Evolutionary conservation across 2,797 vertebrate species (phyloP), one percentile per base, ranked within the genome.

Genomic region (Petrocephalus sullivani): DNA sequence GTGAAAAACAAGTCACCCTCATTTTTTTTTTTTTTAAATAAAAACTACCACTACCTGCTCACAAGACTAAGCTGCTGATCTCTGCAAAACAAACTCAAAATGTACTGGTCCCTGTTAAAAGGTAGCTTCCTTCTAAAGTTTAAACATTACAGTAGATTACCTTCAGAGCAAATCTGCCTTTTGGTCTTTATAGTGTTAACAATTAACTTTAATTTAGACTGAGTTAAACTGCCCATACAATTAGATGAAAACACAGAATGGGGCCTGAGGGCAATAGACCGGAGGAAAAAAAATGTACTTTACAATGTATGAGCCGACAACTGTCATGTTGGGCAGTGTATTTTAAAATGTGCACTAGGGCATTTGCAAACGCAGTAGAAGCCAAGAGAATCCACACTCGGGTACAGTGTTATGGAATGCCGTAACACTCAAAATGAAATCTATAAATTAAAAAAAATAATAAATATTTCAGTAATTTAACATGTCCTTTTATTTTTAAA

Each of bases 61-160:
- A 67, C 57, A 87, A 87, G 53, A 81, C 57, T 60, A 23, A 49
- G 46, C 57, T 23, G 56, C 49, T 41, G 88, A 89, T 41, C 54
- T 89, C 58, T 46, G 58, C 86, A 83, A 87, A 14, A 3, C 3
- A 64, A 51, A 10, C n/a, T 21, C 57, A 67, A 46, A 16, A 61
- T 2, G n/a, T 33, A 14, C 54, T 51, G 41, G 16, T 8, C 57
- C 33, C 23, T 5, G 53, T 46, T 23, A 57, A 78, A 51, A 81
- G 54, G 53, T 4, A 51, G 28, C 71, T 57, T 57, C 19, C 71
- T 64, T 41, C 56, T 58, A 83, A 21, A 61, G n/a, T 83, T 53
- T 60, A 84, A 61, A 21, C 41, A 33, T 49, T 61, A 46, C 78
- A 57, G n/a, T 87, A 37, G 41, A 54, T 54, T 54, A 21, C 10